Percentiles rank a stretch among this genome's conserved stretches.
These are phyloP conservation scores for Chaetogeoica ovagalla DNA, from an alignment of 2,888 invertebrate species.

Conservation along the genomic window DNA sequence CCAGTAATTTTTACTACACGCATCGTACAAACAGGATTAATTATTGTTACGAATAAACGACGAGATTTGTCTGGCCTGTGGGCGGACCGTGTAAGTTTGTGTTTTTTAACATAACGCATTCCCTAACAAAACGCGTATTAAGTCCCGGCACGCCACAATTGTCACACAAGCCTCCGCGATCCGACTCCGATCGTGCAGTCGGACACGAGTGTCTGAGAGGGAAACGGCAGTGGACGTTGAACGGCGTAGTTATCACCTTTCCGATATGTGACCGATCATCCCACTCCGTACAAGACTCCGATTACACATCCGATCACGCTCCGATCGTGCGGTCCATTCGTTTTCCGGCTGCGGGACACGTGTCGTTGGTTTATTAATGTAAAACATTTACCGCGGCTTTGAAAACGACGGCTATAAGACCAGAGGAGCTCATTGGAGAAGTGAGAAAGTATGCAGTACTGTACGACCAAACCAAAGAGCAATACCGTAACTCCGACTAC, in stretches of 20 bases:
- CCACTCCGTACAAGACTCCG: too few species aligned
- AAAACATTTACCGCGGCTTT: too few species aligned
- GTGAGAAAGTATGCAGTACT: too few species aligned
- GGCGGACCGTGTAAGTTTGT: conserved; percentile 12
- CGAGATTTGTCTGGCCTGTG: not conserved
- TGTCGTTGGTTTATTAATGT: not conserved
- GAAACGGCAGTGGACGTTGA: too few species aligned
- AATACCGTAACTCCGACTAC: not conserved
- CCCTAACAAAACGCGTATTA: not conserved
- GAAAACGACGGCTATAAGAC: too few species aligned
- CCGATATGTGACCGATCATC: too few species aligned
- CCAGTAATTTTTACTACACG: conserved; percentile 19
- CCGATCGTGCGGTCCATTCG: not conserved
- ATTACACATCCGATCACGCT: conserved; percentile 4
- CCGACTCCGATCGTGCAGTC: too few species aligned
- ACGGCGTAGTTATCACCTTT: too few species aligned
- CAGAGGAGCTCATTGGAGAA: not conserved
- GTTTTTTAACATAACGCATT: not conserved
- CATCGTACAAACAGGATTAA: conserved; percentile 18
- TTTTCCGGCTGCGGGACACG: not conserved
- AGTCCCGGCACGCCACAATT: too few species aligned
- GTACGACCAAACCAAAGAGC: too few species aligned
- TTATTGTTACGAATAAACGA: conserved; percentile 21
- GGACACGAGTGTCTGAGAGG: too few species aligned
- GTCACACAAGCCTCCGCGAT: too few species aligned